Conservation (phyloP, 2,797 vertebrate genomes). For the Psittacula derbiana region DNA sequence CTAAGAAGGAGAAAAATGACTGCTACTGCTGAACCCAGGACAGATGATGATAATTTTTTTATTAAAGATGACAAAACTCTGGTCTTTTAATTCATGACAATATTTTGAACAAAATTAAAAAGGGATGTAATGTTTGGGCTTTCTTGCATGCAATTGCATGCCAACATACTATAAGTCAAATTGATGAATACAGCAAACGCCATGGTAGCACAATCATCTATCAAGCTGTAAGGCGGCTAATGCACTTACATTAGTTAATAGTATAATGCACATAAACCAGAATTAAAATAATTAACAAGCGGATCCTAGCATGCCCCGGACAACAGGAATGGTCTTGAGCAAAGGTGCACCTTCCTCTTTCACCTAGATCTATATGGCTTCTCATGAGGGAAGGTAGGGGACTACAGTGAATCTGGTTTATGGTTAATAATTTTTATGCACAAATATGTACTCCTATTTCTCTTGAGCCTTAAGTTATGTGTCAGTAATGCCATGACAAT, state of each 20-base stretch:
- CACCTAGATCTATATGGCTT: background rate
- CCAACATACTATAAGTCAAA: background rate
- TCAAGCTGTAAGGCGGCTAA: background rate
- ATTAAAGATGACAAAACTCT: constrained; percentile 22
- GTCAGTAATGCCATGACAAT: background rate
- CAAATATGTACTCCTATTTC: background rate
- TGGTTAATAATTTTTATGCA: background rate
- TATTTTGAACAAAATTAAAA: constrained; percentile 29
- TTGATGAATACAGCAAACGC: background rate
- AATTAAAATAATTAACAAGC: background rate
- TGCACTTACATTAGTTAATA: background rate
- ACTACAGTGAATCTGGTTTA: background rate
- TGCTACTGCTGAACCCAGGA: too few species aligned
- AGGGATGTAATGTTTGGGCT: constrained; percentile 27
- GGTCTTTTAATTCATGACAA: constrained; percentile 30
- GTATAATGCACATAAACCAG: background rate
- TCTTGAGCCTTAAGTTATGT: background rate
- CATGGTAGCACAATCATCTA: background rate
- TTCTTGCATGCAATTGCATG: background rate
- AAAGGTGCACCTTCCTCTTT: background rate
- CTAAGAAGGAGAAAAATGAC: too few species aligned
- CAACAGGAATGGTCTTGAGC: background rate
- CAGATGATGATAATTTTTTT: background rate
- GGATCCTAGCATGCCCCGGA: background rate
- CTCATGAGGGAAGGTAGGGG: background rate